Evolutionary conservation across 2,888 invertebrate species (phyloP).

Genomic region (Helleia helle): DNA sequence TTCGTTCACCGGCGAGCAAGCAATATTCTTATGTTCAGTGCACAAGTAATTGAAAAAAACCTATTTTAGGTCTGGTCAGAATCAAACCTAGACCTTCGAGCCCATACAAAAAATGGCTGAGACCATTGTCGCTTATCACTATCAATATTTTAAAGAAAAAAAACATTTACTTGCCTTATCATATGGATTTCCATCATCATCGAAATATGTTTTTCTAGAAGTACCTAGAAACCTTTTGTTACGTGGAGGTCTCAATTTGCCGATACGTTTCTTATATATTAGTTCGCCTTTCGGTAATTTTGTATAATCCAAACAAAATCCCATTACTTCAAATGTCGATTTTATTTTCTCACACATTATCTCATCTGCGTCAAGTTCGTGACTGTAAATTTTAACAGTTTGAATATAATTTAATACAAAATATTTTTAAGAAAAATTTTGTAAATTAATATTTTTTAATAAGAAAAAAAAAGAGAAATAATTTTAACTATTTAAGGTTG

Average conservation of each 20-base stretch:
- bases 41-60: too few relatives aligned
- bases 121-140: too few relatives aligned
- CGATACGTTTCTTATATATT: slow-evolving; percentile 76
- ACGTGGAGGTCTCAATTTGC: slow-evolving; percentile 67
- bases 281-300: slow-evolving; percentile 70
- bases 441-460: too few relatives aligned
- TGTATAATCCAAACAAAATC: slow-evolving; percentile 50
- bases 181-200: slow-evolving; percentile 77
- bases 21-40: too few relatives aligned
- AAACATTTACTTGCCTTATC: slow-evolving; percentile 28
- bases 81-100: too few relatives aligned
- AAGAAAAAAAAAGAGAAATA: too few relatives aligned
- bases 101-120: too few relatives aligned
- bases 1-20: too few relatives aligned
- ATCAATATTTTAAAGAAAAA: not conserved
- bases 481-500: too few relatives aligned
- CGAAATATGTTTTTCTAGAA: slow-evolving; percentile 77
- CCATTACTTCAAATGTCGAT: slow-evolving; percentile 78
- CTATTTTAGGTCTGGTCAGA: too few relatives aligned
- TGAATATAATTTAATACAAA: too few relatives aligned
- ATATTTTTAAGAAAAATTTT: too few relatives aligned
- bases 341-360: slow-evolving; percentile 71
- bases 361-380: slow-evolving; percentile 68
- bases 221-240: slow-evolving; percentile 38
- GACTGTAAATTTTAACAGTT: slow-evolving; percentile 55